Evolutionary conservation across 2,888 invertebrate species (phyloP).

Genomic region (Drosophila suboccidentalis): DNA sequence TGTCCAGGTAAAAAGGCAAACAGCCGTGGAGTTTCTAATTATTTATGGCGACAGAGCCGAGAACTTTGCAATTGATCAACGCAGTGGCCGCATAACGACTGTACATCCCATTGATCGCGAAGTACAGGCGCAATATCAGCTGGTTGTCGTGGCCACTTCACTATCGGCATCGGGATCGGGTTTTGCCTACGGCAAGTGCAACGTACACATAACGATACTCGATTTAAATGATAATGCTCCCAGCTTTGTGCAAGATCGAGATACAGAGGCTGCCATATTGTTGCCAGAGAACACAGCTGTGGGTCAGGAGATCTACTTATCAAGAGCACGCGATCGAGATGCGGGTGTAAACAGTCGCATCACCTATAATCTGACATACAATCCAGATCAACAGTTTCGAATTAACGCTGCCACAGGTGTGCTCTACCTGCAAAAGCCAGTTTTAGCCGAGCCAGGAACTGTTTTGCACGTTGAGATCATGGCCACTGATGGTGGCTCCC

Average conservation of each 20-base stretch:
- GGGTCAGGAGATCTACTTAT: constrained; percentile 96
- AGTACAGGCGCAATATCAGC: constrained; percentile 90
- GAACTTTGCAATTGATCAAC: constrained; percentile 93
- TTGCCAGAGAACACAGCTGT: constrained; percentile 96
- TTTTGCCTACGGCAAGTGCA: constrained; percentile 91
- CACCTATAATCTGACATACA: constrained; percentile 92
- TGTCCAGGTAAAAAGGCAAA: constrained; percentile 87
- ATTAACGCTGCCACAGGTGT: constrained; percentile 95
- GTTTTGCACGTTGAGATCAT: constrained; percentile 91
- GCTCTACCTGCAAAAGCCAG: constrained; percentile 93
- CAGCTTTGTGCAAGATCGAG: constrained; percentile 91
- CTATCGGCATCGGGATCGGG: constrained; percentile 82
- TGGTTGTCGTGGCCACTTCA: constrained; percentile 90
- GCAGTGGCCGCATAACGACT: constrained; percentile 92
- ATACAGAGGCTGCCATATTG: constrained; percentile 88
- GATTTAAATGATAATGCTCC: constrained; percentile 98
- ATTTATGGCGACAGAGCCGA: constrained; percentile 86
- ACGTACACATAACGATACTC: constrained; percentile 92
- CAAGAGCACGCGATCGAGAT: constrained; percentile 94
- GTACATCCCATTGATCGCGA: constrained; percentile 94
- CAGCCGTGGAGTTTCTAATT: constrained; percentile 88
- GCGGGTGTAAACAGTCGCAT: constrained; percentile 95
- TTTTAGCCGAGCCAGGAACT: constrained; percentile 91
- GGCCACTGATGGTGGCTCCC: constrained; percentile 93
- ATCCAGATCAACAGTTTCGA: constrained; percentile 92